These are phyloP conservation scores for Chelonus formosanus DNA, from an alignment of 2,888 invertebrate species.

Conservation along the genomic window DNA sequence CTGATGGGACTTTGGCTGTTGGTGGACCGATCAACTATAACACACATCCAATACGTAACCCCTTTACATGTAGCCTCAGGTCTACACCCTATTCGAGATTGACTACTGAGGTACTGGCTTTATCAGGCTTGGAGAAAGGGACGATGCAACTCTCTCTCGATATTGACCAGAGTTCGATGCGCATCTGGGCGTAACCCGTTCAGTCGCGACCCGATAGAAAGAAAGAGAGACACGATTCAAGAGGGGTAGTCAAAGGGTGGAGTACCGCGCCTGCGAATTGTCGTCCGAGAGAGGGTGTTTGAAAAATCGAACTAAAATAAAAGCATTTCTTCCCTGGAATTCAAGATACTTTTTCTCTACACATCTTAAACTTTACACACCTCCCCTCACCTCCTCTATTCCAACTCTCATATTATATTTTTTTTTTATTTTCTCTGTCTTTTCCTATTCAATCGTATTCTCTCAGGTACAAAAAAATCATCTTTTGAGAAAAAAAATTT, in stretches of 20 bases:
- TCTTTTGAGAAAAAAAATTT: too few species aligned
- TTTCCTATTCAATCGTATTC: not conserved
- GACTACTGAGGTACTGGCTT: slow-evolving; percentile 29
- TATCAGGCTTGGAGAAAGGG: too few species aligned
- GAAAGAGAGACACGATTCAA: slow-evolving; percentile 36
- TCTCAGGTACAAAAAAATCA: not conserved
- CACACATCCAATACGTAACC: slow-evolving; percentile 15
- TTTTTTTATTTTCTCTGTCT: slow-evolving; percentile 9
- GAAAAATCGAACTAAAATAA: slow-evolving; percentile 65
- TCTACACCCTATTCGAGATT: slow-evolving; percentile 32
- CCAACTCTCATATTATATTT: not conserved
- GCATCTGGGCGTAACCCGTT: slow-evolving; percentile 66
- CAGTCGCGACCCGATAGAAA: slow-evolving; percentile 48
- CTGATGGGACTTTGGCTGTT: slow-evolving; percentile 35
- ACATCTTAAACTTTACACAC: slow-evolving; percentile 32
- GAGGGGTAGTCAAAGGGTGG: slow-evolving; percentile 41
- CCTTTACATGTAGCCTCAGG: slow-evolving; percentile 23
- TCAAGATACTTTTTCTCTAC: slow-evolving; percentile 40
- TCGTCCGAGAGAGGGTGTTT: slow-evolving; percentile 58
- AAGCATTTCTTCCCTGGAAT: slow-evolving; percentile 56
- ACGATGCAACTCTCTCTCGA: slow-evolving; percentile 33
- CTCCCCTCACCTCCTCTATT: slow-evolving; percentile 4
- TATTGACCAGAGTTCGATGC: slow-evolving; percentile 66
- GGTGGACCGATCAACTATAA: slow-evolving; percentile 34
- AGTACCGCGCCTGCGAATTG: slow-evolving; percentile 64